Base-by-base conservation (phyloP, 1,140 invertebrate species). In the Drosophila sucinea region DNA sequence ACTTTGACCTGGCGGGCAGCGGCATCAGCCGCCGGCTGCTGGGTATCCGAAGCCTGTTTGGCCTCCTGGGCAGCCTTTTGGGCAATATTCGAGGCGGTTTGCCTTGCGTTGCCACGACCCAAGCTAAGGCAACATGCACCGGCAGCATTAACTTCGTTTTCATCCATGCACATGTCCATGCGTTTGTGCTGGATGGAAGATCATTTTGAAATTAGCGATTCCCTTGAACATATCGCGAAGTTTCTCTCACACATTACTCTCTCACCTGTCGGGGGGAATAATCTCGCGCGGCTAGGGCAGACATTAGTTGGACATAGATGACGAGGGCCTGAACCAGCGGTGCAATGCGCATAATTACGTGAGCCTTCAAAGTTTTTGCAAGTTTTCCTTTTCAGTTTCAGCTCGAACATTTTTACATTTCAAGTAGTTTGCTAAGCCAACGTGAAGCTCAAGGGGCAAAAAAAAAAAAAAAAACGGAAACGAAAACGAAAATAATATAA, bases 1-100 rank as follows among this genome's bases (percentile, higher is more conserved):
- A 93, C 93, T 90, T 95, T 95, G 10, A 95, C 95, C 93, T 95
- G 89, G 29, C 93, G 94, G n/a, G 94, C 93, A 11, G 95, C 95
- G 74, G 95, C 94, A 40, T 94, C 93, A 5, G 94, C 95, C 1
- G 94, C 95, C 3, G 94, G 94, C 67, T 94, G 93, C 74, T 95
- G 94, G 0, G 94, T 94, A 29, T 95, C 94, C 38, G 94, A 94
- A 1, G 94, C 94, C 1, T 94, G 94, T 75, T 94, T 95, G 0
- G 94, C 94, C 77, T 94, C 94, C 29, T 93, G 93, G 0, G 94
- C 95, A 0, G 95, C 95, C 76, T 95, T 95, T 70, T 94, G 93
- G 1, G 95, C 95, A 63, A 95, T 95, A 77, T 92, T 94, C 0
- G 93, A 92, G 1, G 94, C 94, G 23, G 91, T 92, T 47, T 93